Evolutionary conservation across 2,888 invertebrate genomes (phyloP), one percentile per base, ranked within the genome.

Genomic region (Drosophila longiperda): DNA sequence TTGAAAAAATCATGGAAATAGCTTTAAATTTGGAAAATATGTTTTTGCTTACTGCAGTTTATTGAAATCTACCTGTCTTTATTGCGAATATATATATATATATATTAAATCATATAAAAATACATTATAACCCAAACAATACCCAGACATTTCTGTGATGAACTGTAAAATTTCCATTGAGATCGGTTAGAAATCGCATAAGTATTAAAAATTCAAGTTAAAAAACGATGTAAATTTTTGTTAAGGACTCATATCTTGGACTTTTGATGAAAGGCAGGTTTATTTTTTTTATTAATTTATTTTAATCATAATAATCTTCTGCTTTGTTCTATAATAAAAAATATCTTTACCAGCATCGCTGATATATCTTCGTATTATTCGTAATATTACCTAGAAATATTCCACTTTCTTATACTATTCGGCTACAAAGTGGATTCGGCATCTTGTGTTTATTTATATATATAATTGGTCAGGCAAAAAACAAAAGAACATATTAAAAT

Each of bases 381-480:
- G 36, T 15, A 36, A 36, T 36, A 36, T 36, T 3, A 15, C 7
- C 17, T 36, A 36, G 36, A 36, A 36, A 34, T 5, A 76, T 55
- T 65, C 29, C 1, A 0, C 58, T 3, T 50, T 12, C 32, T 1
- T 20, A 0, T 64, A 23, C 0, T 50, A 45, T 17, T 42, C 1
- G 17, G 0, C 0, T 0, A 52, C 1, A 70, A 75, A 20, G 34
- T 29, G 9, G 38, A 65, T n/a, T 0, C 34, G 4, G 5, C 1
- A 38, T 1, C 1, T 0, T 58, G 3, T n/a, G 48, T 1, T 0
- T 75, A 20, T 32, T 52, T 3, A 64, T 61, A 45, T 73, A 40
- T 60, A 40, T 38, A 17, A 38, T 3, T 38, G 1, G 17, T 1
- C 8, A 38, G 26, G 26, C 26, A 26, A 26, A 4, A 26, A 26